Evolutionary conservation across 2,113 vertebrate species (phyloP), one percentile per base, ranked within the genome.

Genomic region (Bubalus kerabau): DNA sequence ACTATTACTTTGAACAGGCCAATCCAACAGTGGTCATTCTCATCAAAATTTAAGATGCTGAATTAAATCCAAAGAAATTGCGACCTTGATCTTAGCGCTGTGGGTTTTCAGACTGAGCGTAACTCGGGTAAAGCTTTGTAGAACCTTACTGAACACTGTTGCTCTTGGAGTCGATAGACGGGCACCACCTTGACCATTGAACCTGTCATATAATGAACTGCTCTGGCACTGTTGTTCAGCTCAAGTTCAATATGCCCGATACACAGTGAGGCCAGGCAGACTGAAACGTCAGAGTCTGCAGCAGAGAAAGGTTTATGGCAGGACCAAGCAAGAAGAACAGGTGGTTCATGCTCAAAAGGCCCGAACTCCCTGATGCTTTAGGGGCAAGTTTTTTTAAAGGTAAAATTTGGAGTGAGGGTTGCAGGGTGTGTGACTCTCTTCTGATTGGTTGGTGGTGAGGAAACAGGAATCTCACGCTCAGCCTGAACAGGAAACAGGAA

Each of bases 1-100:
- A 67, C 60, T 88, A 90, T 94, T 96, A 36, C 71, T 96, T 97
- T 96, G 74, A 83, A 71, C 11, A 81, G 23, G 32, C 13, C 36
- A 57, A 86, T 52, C 89, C 16, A n/a, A 19, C 26, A 1, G 6
- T 71, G 9, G 16, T 62, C 86, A 80, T 60, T 92, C 30, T 50
- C 26, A 84, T 89, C n/a, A 74, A 88, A 90, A 64, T 82, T 82
- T 56, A 95, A 84, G 10, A 78, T 94, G 80, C 52, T 76, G 67
- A 96, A 67, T 52, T 59, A 81, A 57, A 56, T 16, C 3, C n/a
- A 84, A 92, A 50, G 48, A 76, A 91, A 52, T 2, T 82, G 56
- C 81, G 64, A 91, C 26, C 12, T 96, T 90, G 36, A 19, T 56
- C 67, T 96, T 54, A 84, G 24, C 7, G 30, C 13, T 57, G 23